These are phyloP conservation scores for Pyrrhosoma nymphula DNA, from an alignment of 2,888 invertebrate genomes.

Conservation along the genomic window DNA sequence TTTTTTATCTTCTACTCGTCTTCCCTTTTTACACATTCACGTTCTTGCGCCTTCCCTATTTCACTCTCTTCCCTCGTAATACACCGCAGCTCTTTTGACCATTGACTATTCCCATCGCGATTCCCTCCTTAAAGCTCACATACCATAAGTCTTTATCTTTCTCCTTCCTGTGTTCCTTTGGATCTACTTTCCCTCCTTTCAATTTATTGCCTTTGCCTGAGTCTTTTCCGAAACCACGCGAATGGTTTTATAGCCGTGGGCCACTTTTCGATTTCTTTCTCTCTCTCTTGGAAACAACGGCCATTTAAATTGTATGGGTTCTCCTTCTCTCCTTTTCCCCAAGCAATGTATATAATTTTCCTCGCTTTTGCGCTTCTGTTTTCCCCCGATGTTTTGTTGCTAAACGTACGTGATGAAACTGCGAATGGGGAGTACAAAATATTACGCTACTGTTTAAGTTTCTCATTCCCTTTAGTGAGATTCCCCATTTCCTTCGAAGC, in stretches of 20 bases:
- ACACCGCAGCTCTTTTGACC: background rate
- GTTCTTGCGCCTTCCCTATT: background rate
- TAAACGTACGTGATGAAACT: background rate
- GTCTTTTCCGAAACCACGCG: slow-evolving; percentile 19
- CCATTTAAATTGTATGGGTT: background rate
- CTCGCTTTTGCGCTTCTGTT: background rate
- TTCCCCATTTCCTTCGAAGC: background rate
- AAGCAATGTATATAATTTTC: background rate
- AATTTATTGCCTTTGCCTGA: slow-evolving; percentile 51
- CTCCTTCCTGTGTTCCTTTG: background rate
- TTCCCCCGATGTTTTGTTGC: background rate
- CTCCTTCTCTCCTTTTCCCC: background rate
- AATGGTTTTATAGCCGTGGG: background rate
- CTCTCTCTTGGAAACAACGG: background rate
- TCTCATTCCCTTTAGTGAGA: background rate
- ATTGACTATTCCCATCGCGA: background rate
- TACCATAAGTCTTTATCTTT: background rate
- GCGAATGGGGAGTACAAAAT: background rate
- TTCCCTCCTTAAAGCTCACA: background rate
- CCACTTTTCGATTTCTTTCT: slow-evolving; percentile 10
- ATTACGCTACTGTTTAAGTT: background rate
- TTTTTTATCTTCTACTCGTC: background rate
- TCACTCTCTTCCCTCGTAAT: background rate
- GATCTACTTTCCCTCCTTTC: slow-evolving; percentile 7
- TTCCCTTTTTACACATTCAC: background rate